Evolutionary conservation across 1,140 invertebrate genomes (phyloP).

Genomic region (Plectrocnemia conspersa): DNA sequence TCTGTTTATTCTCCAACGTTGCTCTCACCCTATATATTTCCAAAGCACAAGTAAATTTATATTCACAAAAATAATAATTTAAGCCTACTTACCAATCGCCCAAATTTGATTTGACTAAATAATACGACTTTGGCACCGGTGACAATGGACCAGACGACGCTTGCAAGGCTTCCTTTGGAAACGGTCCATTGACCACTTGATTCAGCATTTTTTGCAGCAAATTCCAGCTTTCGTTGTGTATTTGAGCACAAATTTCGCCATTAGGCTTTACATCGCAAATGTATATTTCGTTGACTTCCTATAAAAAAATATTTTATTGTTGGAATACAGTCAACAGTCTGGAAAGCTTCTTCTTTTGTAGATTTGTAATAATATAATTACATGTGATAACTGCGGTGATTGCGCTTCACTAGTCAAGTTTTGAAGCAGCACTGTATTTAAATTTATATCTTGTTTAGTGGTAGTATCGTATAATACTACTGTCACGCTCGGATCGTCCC

Average conservation of each 20-base stretch:
- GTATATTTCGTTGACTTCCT: slow-evolving; percentile 23
- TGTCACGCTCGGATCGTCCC: slow-evolving; percentile 47
- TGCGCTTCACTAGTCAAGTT: slow-evolving; percentile 18
- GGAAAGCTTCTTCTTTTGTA: background rate
- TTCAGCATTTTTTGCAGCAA: slow-evolving; percentile 27
- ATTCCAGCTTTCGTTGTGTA: slow-evolving; percentile 27
- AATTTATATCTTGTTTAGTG: slow-evolving; percentile 50
- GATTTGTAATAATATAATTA: slow-evolving; percentile 30
- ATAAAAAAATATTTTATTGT: slow-evolving; percentile 9
- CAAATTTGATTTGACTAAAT: slow-evolving; percentile 23
- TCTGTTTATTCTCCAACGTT: slow-evolving; percentile 11
- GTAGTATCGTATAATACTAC: slow-evolving; percentile 55
- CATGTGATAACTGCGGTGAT: slow-evolving; percentile 21
- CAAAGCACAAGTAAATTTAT: background rate
- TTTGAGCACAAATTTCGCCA: slow-evolving; percentile 26
- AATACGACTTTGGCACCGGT: slow-evolving; percentile 19
- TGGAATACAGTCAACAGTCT: background rate
- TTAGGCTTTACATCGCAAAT: slow-evolving; percentile 17
- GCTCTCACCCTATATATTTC: slow-evolving; percentile 20
- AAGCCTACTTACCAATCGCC: slow-evolving; percentile 27
- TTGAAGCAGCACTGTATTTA: slow-evolving; percentile 49
- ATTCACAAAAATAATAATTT: background rate
- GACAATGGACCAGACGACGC: slow-evolving; percentile 18
- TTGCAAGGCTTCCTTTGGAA: slow-evolving; percentile 27
- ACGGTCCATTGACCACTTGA: slow-evolving; percentile 18